Evolutionary conservation across 2,888 invertebrate genomes (phyloP).

Genomic region (Odontocerum albicorne): DNA sequence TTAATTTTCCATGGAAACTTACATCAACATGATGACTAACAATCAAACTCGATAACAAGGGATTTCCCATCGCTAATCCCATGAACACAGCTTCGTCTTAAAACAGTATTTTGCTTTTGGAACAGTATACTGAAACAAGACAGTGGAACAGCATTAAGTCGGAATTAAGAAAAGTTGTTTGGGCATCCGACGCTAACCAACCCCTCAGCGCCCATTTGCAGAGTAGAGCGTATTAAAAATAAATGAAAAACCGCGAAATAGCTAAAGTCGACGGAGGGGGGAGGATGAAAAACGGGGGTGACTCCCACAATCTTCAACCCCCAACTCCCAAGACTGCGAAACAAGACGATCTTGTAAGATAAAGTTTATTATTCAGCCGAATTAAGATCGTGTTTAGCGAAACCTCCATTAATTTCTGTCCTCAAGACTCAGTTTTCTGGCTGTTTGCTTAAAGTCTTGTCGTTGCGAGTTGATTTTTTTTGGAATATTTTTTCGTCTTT

Average conservation of each 20-base stretch:
- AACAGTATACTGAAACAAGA: neutral
- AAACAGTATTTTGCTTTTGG: neutral
- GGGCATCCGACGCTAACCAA: too few species aligned
- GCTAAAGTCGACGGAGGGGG: neutral
- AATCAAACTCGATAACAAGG: too few species aligned
- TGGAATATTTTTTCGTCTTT: too few species aligned
- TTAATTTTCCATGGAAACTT: too few species aligned
- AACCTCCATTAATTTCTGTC: too few species aligned
- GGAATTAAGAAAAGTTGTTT: slow-evolving; percentile 1
- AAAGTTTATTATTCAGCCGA: slow-evolving; percentile 5
- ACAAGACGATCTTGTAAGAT: neutral
- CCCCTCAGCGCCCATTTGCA: slow-evolving; percentile 5
- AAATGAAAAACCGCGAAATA: slow-evolving; percentile 16
- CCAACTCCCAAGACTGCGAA: neutral
- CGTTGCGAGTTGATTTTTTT: too few species aligned
- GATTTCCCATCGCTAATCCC: too few species aligned
- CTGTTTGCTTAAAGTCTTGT: too few species aligned
- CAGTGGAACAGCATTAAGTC: neutral
- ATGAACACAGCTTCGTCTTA: neutral
- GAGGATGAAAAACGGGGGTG: neutral
- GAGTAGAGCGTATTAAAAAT: slow-evolving; percentile 17
- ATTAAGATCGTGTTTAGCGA: slow-evolving; percentile 7
- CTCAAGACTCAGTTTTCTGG: too few species aligned
- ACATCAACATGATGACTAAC: too few species aligned
- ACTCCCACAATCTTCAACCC: neutral